Evolutionary conservation across 1,140 invertebrate genomes (phyloP), one percentile per base, ranked within the genome.

Genomic region (Sweltsa coloradensis): DNA sequence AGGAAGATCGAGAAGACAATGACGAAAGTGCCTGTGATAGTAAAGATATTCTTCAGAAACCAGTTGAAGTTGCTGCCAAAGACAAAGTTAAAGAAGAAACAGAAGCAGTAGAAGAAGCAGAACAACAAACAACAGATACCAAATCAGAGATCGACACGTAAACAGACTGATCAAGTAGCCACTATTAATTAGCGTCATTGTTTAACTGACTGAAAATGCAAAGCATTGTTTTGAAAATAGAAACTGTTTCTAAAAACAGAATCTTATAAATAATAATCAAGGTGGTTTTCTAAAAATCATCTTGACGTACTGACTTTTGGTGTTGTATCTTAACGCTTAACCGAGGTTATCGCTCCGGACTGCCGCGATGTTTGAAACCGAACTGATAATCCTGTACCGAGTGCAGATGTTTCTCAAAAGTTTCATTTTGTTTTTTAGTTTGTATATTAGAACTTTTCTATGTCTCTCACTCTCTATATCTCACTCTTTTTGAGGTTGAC

Each of bases 11-110:
- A n/a, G n/a, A 44, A 31, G 45, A 29, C 16, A 22, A 24, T 45
- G 43, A 45, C 34, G 43, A 45, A 47, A 47, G 45, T 47, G 45
- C 45, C 45, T 47, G 45, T 47, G 45, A 47, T 47, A 47, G 45
- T 47, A 34, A 39, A 27, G 19, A 16, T 29, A 47, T 23, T 45
- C n/a, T 45, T 21, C 26, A 19, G 36, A 41, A 26, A 47, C 36
- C 41, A 18, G 24, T 19, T 47, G 31, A 26, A 19, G 45, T 40
- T 34, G 36, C 45, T 47, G 45, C 45, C 45, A 47, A 47, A 47
- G 45, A 47, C 24, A 19, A 34, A 16, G 45, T 39, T 39, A 47
- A 47, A 47, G 45, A 47, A 21, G 26, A 34, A 16, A 25, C 40
- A 25, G 36, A 39, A 47, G 45, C 25, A 34, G 37, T 21, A 39